These are phyloP conservation scores for Atta colombica DNA, from an alignment of 1,140 invertebrate species.

Conservation along the genomic window DNA sequence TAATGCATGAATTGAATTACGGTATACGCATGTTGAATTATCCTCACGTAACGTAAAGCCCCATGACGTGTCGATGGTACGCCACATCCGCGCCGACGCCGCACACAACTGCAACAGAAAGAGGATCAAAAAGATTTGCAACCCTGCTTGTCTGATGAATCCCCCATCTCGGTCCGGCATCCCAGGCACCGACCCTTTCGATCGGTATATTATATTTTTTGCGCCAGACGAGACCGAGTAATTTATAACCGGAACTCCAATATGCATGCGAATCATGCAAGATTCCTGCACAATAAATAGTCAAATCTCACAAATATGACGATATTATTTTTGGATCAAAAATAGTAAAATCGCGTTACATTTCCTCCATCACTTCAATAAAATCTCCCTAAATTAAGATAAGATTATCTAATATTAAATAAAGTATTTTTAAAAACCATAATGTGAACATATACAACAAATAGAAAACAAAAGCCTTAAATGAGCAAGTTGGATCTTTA, in stretches of 20 bases:
- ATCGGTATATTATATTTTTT: conserved; percentile 19
- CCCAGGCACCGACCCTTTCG: neutral
- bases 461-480: too few relatives aligned
- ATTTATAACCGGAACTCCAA: neutral
- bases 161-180: neutral
- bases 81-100: conserved; percentile 86
- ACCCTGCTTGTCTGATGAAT: conserved; percentile 5
- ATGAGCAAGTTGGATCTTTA: too few relatives aligned
- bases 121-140: conserved; percentile 55
- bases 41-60: conserved; percentile 86
- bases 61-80: conserved; percentile 83
- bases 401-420: neutral
- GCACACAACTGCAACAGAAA: conserved; percentile 84
- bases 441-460: too few relatives aligned
- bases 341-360: neutral
- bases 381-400: neutral
- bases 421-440: too few relatives aligned
- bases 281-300: neutral
- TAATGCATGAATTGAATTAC: conserved; percentile 80
- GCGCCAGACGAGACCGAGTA: neutral
- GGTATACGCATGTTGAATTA: conserved; percentile 80
- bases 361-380: neutral
- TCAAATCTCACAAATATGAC: neutral
- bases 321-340: neutral
- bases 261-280: conserved; percentile 2